Evolutionary conservation across 2,797 vertebrate species (phyloP).

Genomic region (Enteromius trimaculatus): DNA sequence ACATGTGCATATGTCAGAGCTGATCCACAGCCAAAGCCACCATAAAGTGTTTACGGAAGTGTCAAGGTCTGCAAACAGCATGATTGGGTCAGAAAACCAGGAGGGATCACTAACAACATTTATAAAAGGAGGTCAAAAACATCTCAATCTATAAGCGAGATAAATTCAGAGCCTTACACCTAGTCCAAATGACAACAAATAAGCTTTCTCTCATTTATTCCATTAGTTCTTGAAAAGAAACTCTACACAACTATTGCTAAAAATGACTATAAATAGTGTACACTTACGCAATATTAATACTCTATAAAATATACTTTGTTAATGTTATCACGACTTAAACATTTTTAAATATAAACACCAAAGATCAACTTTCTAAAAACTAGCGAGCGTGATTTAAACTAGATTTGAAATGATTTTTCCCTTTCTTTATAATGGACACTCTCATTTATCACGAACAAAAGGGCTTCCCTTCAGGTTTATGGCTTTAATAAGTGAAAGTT

Average conservation of each 20-base stretch:
- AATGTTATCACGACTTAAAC: background rate
- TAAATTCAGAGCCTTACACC: background rate
- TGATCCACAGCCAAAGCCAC: slow-evolving; percentile 12
- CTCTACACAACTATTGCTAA: background rate
- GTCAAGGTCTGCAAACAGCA: slow-evolving; percentile 16
- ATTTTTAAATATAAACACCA: background rate
- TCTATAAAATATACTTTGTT: background rate
- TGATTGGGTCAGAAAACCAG: slow-evolving; percentile 33
- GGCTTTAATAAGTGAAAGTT: background rate
- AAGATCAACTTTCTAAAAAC: background rate
- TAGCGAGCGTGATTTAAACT: background rate
- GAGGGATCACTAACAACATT: background rate
- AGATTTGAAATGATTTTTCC: background rate
- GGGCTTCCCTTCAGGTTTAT: background rate
- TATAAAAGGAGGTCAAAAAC: background rate
- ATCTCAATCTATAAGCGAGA: background rate
- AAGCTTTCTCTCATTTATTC: background rate
- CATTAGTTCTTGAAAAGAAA: background rate
- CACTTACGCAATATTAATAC: background rate
- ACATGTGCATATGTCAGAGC: slow-evolving; percentile 26
- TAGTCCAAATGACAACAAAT: background rate
- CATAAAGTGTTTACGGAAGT: slow-evolving; percentile 24
- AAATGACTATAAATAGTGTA: background rate
- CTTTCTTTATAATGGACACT: background rate
- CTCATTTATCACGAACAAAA: background rate